Evolutionary conservation across 2,888 invertebrate species (phyloP).

Genomic region (Aplocera efformata): DNA sequence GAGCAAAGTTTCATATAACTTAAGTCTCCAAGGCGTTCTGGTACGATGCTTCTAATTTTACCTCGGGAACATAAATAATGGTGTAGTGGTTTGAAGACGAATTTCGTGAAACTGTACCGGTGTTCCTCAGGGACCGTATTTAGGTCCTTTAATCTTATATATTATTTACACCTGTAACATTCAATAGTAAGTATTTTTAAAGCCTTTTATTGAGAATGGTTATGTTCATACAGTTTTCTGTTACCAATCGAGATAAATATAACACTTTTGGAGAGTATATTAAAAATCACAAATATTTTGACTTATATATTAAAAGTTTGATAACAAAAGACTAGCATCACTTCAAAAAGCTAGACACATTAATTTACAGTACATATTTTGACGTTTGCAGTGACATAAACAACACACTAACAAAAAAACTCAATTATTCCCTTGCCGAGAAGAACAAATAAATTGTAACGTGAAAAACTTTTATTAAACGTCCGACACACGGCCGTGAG

Average conservation of each 20-base stretch:
- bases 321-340: no score
- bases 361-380: not conserved
- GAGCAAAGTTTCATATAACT: conserved; percentile 14
- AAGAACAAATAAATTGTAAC: conserved; percentile 15
- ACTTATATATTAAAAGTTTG: no score
- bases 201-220: no score
- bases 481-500: conserved; percentile 31
- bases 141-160: not conserved
- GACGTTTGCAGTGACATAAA: conserved; percentile 1
- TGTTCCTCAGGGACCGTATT: conserved; percentile 7
- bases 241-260: no score
- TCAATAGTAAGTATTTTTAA: no score
- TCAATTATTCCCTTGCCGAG: conserved; percentile 16
- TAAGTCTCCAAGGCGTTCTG: conserved; percentile 19
- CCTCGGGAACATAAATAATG: conserved; percentile 14
- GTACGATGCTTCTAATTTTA: conserved; percentile 10
- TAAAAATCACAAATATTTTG: no score
- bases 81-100: conserved; percentile 3
- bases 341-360: no score
- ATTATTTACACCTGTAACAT: not conserved
- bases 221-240: no score
- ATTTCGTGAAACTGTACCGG: conserved; percentile 5
- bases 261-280: no score
- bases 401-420: conserved; percentile 19
- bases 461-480: conserved; percentile 26